Conservation (phyloP, 1,140 invertebrate genomes). For the Lordiphosa clarofinis region DNA sequence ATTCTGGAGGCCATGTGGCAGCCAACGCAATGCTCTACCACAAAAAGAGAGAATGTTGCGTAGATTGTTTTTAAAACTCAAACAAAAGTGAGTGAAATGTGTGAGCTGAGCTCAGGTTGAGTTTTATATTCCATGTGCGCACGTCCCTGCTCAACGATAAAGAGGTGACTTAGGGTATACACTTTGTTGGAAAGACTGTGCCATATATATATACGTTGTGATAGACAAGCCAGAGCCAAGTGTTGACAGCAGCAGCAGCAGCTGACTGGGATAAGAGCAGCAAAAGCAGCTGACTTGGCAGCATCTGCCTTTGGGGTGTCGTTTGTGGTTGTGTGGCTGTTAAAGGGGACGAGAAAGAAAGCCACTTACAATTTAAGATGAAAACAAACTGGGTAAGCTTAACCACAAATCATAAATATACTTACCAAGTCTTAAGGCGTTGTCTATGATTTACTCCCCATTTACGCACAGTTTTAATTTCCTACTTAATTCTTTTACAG, state of each 20-base stretch:
- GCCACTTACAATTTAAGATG: constrained; percentile 2
- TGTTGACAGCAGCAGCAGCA: constrained; percentile 33
- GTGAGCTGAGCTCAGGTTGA: constrained; percentile 25
- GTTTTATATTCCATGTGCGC: constrained; percentile 18
- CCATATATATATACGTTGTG: constrained; percentile 12
- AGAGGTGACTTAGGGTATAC: constrained; percentile 33
- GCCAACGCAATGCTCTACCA: constrained; percentile 16
- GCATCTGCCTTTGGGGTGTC: constrained; percentile 34
- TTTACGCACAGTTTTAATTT: too few species aligned
- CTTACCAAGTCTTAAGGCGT: too few species aligned
- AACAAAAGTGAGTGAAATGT: constrained; percentile 57
- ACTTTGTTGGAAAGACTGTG: constrained; percentile 2
- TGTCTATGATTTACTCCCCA: too few species aligned
- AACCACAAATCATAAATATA: too few species aligned
- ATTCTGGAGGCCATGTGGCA: constrained; percentile 19
- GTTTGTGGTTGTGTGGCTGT: constrained; percentile 32
- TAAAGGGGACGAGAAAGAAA: too few species aligned
- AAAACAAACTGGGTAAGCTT: too few species aligned
- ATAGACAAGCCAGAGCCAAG: constrained; percentile 41
- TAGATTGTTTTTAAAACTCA: constrained; percentile 66
- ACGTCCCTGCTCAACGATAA: too few species aligned
- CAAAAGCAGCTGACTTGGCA: constrained; percentile 28
- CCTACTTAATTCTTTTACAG: neutral
- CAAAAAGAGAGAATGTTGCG: constrained; percentile 48
- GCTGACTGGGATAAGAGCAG: constrained; percentile 1